A percentile compares a stretch with the other conserved stretches of the same genome.
These are phyloP conservation scores for Brachystomella parvula DNA, from an alignment of 1,140 invertebrate genomes.

Conservation along the genomic window DNA sequence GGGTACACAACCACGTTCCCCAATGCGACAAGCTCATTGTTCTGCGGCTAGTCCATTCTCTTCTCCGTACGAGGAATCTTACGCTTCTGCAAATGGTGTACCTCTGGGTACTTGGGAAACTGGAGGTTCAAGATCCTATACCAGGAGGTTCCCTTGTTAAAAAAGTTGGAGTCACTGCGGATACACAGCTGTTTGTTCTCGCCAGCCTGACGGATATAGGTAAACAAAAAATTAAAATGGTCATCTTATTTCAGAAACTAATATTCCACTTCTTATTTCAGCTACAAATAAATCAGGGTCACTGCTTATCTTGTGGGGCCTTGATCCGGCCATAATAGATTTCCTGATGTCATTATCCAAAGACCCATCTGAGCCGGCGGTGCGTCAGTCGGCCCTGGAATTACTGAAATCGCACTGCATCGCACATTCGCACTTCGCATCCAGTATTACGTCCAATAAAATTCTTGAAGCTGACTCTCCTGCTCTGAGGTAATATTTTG, in stretches of 20 bases:
- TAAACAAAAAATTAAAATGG: constrained; percentile 7
- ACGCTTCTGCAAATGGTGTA: constrained; percentile 28
- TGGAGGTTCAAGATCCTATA: not conserved
- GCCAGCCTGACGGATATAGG: constrained; percentile 28
- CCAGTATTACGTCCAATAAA: constrained; percentile 23
- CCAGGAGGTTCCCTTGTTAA: not conserved
- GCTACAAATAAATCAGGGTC: constrained; percentile 31
- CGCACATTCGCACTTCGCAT: constrained; percentile 34
- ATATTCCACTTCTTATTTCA: constrained; percentile 10
- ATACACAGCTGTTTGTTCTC: constrained; percentile 18
- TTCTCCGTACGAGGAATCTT: constrained; percentile 28
- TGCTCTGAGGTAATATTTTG: not conserved
- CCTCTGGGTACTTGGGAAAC: constrained; percentile 20
- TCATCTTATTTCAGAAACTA: not conserved
- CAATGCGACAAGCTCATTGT: constrained; percentile 13
- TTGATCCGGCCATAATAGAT: constrained; percentile 31
- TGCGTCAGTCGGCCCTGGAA: constrained; percentile 4
- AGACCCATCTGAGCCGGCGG: not conserved
- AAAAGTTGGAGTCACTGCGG: not conserved
- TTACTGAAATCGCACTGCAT: constrained; percentile 32
- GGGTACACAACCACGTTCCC: not conserved
- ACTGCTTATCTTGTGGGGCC: constrained; percentile 29
- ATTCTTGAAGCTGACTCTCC: constrained; percentile 26
- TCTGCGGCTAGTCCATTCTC: constrained; percentile 15
- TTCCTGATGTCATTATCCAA: constrained; percentile 18